Evolutionary conservation across 2,113 vertebrate species (phyloP).

Genomic region (Speoplatyrhinus poulsoni): DNA sequence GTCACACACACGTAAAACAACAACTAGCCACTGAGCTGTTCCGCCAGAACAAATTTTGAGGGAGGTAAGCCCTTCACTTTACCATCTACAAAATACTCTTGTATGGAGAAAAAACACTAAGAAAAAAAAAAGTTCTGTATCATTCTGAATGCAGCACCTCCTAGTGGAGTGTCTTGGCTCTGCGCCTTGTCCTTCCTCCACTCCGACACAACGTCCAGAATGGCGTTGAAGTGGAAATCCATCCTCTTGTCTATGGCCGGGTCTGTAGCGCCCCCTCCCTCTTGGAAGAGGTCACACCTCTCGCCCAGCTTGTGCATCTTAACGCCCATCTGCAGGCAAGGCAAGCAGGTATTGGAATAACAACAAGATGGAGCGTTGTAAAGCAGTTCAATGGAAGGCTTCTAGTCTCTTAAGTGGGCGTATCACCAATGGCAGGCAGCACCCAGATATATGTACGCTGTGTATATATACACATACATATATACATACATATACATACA

Average conservation of each 20-base stretch:
- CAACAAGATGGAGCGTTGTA: not conserved
- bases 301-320: conserved; percentile 95
- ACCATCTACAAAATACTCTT: not conserved
- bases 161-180: conserved; percentile 89
- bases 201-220: conserved; percentile 96
- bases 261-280: conserved; percentile 90
- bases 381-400: not conserved
- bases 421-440: no score
- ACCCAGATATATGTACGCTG: no score
- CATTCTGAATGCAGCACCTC: conserved; percentile 73
- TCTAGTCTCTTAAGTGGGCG: no score
- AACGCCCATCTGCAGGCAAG: conserved; percentile 84
- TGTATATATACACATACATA: no score
- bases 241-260: conserved; percentile 96
- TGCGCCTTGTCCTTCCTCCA: conserved; percentile 98
- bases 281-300: conserved; percentile 95
- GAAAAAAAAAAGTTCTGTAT: not conserved
- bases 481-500: no score
- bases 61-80: not conserved
- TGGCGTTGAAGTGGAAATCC: conserved; percentile 99
- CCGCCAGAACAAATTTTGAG: not conserved
- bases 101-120: not conserved
- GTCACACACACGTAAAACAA: conserved; percentile 5
- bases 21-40: not conserved
- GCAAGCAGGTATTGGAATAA: not conserved